Evolutionary conservation across 2,113 vertebrate species (phyloP), one percentile per base, ranked within the genome.

Genomic region (Dipodomys spectabilis): DNA sequence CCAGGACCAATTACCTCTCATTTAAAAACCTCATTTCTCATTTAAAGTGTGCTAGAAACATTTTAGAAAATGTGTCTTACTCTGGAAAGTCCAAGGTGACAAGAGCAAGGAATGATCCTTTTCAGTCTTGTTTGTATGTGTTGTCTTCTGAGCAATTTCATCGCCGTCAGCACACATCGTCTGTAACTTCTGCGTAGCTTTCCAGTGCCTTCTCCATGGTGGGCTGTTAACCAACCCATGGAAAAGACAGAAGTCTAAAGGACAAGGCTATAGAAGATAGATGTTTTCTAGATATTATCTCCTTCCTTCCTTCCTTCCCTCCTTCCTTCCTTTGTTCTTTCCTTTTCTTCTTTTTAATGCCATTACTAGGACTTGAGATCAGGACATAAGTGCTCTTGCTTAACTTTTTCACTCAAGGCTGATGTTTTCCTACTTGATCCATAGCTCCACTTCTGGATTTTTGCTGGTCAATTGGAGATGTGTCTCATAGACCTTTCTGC

Each of bases 1-100:
- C 19, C 0, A 28, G 65, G 3, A 20, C 23, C 15, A 82, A 5
- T 32, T 92, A 83, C 86, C 27, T 92, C n/a, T 88, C 20, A 87
- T 93, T 49, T 84, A 69, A 60, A 88, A 87, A 12, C 13, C 20
- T 64, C 23, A 64, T 64, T 23, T 57, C 53, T 57, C 53, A 57
- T 57, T 57, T 57, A 32, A 23, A 57, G 20, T 45, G 8, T 86
- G 27, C 68, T 35, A 86, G 81, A 93, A 79, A 77, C 25, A 71
- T 81, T 93, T 92, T 23, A 86, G 85, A 68, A 83, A 86, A 80
- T 90, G 80, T 64, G 9, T 35, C 68, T 10, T 90, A 15, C 53
- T 62, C 10, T 64, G 7, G 35, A 89, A 88, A 72, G 68, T 75
- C 28, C 69, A 77, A 77, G 16, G 89, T 6, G 23, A 25, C 53